These are phyloP conservation scores for Phoebastria nigripes DNA, from an alignment of 2,797 vertebrate species.

Conservation along the genomic window DNA sequence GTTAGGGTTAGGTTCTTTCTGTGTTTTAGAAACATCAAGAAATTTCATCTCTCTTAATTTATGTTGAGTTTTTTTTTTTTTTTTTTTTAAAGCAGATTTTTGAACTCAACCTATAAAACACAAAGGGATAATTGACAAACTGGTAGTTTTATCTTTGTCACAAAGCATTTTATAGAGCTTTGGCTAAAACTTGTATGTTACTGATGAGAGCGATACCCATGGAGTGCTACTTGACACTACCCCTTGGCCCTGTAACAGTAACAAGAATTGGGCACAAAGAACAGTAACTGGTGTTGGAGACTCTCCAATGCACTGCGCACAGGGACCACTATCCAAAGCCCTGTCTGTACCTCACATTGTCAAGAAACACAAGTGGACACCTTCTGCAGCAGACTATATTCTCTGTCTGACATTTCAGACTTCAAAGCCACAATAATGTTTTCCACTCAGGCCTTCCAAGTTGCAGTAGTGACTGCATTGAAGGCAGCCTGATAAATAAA, in stretches of 20 bases:
- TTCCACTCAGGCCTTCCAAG: neutral
- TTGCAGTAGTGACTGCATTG: neutral
- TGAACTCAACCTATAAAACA: neutral
- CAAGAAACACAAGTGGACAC: neutral
- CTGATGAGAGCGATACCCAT: neutral
- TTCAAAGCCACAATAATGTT: neutral
- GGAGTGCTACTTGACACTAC: neutral
- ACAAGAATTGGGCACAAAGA: neutral
- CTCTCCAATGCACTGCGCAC: rapidly evolving
- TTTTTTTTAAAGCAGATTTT: neutral
- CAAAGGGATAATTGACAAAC: neutral
- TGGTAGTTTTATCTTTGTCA: neutral
- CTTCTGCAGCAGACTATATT: neutral
- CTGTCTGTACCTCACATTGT: neutral
- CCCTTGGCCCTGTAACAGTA: neutral
- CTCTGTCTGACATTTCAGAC: neutral
- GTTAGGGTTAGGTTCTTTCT: too few relatives aligned
- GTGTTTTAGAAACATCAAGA: too few relatives aligned
- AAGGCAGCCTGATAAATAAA: neutral
- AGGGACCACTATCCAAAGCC: neutral
- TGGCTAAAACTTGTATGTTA: neutral
- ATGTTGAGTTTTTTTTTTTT: neutral
- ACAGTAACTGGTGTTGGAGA: neutral
- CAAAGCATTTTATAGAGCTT: neutral
- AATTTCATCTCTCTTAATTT: too few relatives aligned